phyloP scores from a whole-genome alignment of 2,797 vertebrate species.

The Octomys mimax region DNA sequence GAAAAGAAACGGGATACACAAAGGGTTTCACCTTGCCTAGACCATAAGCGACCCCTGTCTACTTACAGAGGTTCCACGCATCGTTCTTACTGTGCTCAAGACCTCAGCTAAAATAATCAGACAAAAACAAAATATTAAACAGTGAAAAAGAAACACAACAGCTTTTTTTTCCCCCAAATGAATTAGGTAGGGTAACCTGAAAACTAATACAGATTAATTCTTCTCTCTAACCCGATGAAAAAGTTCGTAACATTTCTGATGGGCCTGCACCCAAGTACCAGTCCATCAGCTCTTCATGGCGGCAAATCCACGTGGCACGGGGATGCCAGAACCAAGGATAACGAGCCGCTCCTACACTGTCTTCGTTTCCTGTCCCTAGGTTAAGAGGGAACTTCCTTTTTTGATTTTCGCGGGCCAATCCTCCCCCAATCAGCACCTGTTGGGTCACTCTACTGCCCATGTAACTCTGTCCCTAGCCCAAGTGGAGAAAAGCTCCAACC shows the following conservation, averaged over 20 bases:
- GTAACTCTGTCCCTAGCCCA: no score
- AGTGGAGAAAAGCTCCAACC: no score
- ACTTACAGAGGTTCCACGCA: background rate
- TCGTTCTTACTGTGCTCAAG: constrained; percentile 5
- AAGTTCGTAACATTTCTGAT: background rate
- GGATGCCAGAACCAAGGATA: no score
- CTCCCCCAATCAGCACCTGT: no score
- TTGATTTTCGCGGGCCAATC: no score
- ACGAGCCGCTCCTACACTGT: no score
- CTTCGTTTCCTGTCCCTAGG: no score
- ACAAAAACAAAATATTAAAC: constrained; percentile 23
- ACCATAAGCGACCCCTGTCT: background rate
- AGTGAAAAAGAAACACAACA: background rate
- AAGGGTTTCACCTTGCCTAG: background rate
- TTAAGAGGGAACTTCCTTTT: no score
- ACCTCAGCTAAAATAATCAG: constrained; percentile 30
- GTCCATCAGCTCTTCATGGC: no score
- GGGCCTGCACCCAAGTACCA: no score
- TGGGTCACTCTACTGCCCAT: no score
- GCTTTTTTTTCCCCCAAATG: background rate
- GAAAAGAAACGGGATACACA: background rate
- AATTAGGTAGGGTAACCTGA: background rate
- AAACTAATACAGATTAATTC: constrained; percentile 48
- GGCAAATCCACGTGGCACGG: no score
- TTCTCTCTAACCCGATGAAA: background rate